Base-by-base conservation (phyloP, 2,113 vertebrate species). In the Hippolais icterina region DNA sequence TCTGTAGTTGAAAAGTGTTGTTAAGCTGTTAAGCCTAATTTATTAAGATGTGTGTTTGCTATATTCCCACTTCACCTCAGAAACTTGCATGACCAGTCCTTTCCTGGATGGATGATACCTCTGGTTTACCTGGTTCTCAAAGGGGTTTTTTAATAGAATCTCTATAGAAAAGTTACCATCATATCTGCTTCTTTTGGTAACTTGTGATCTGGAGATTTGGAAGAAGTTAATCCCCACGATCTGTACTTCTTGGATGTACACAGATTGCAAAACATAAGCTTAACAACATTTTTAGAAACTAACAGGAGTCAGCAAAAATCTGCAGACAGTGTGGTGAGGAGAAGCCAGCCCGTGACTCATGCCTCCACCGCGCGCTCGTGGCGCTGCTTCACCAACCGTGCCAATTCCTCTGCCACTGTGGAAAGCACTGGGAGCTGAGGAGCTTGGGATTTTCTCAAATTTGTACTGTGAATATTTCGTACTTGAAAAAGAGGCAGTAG, bases 181-280 rank as follows among this genome's bases (percentile, higher is more conserved):
- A 33, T 69, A 42, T 77, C 59, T 87, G 15, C 65, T 93, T 81
- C 82, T 78, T 76, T 75, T 79, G 29, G 35, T 85, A 79, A 63
- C 46, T 78, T 72, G 71, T 69, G 50, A 72, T 79, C 70, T 72
- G 64, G 39, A 63, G 78, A 96, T 61, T 63, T 94, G 66, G 63
- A 46, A 83, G 60, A 76, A 92, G 88, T 79, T 79, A 85, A 91
- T 95, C 87, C 54, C 63, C 57, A 65, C 2, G n/a, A 80, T 83
- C 44, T 77, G 56, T 90, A 47, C 77, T 86, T 80, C 87, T 80
- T 74, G 77, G 70, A 77, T 57, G 61, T 86, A 88, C 83, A 68
- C 89, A 93, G 96, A 96, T 92, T 91, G 96, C 90, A 89, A 94
- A 96, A 96, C 91, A 81, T 24, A 77, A 97, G 94, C 77, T 85